Conservation (phyloP, 2,113 vertebrate species). For the Microcebus tavaratra region DNA sequence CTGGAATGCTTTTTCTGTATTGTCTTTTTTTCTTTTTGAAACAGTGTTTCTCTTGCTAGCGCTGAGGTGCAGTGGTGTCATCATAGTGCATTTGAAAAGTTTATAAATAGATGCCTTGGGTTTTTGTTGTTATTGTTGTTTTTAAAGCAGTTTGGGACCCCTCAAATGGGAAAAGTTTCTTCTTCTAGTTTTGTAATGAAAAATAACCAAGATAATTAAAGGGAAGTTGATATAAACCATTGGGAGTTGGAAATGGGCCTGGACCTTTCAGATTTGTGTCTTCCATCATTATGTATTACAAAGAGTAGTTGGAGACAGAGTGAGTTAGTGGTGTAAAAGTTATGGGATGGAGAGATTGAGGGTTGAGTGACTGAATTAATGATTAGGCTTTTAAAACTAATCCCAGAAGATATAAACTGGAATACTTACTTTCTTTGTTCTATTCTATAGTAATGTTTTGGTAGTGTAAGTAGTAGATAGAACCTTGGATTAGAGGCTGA, state of each 20-base stretch:
- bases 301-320: neutral
- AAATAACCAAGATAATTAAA: neutral
- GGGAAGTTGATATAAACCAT: neutral
- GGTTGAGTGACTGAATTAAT: neutral
- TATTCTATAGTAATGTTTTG: neutral
- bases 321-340: neutral
- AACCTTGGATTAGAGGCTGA: slow-evolving; percentile 15
- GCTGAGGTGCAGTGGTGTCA: no score
- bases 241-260: neutral
- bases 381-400: neutral
- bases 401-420: neutral
- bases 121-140: neutral
- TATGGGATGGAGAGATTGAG: neutral
- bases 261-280: neutral
- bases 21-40: no score
- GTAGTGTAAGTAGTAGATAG: neutral
- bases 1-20: neutral
- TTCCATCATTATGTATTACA: neutral
- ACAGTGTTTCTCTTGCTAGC: no score
- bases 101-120: neutral
- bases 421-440: neutral
- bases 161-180: neutral
- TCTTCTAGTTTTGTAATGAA: neutral
- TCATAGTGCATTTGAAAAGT: neutral
- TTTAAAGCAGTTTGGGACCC: neutral